Evolutionary conservation across 2,888 invertebrate species (phyloP).

Genomic region (Holacanthella duospinosa): DNA sequence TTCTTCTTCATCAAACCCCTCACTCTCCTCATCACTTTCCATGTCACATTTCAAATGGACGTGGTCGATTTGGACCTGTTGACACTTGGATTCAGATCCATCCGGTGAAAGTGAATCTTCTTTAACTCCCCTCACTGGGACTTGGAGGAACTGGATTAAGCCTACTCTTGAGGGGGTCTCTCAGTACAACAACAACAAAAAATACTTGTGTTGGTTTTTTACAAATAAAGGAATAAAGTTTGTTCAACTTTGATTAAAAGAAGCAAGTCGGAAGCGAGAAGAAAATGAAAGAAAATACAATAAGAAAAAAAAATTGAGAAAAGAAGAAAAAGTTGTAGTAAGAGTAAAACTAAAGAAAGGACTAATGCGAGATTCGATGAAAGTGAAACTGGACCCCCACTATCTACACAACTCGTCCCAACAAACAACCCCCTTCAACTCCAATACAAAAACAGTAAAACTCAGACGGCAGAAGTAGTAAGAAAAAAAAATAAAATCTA

Average conservation of each 20-base stretch:
- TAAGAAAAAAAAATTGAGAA: not conserved
- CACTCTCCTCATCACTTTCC: not conserved
- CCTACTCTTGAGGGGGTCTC: too few relatives aligned
- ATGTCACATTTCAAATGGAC: not conserved
- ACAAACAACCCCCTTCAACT: too few relatives aligned
- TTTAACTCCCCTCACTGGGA: not conserved
- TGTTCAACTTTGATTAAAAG: not conserved
- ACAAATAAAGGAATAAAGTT: not conserved
- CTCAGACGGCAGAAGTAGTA: not conserved
- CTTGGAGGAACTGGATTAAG: not conserved
- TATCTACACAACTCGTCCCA: too few relatives aligned
- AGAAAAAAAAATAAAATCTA: not conserved
- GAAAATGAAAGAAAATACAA: not conserved
- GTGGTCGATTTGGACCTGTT: not conserved
- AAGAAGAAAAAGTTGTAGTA: not conserved
- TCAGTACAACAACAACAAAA: not conserved
- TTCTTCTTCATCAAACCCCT: not conserved
- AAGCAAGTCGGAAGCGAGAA: not conserved
- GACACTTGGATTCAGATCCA: not conserved
- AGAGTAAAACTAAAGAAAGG: too few relatives aligned
- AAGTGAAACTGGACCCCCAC: conserved; percentile 2
- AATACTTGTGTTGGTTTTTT: not conserved
- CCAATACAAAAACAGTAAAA: too few relatives aligned
- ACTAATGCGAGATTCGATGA: too few relatives aligned
- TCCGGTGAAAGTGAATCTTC: not conserved